Evolutionary conservation across 2,797 vertebrate species (phyloP), one percentile per base, ranked within the genome.

Genomic region (Sphaeramia orbicularis): DNA sequence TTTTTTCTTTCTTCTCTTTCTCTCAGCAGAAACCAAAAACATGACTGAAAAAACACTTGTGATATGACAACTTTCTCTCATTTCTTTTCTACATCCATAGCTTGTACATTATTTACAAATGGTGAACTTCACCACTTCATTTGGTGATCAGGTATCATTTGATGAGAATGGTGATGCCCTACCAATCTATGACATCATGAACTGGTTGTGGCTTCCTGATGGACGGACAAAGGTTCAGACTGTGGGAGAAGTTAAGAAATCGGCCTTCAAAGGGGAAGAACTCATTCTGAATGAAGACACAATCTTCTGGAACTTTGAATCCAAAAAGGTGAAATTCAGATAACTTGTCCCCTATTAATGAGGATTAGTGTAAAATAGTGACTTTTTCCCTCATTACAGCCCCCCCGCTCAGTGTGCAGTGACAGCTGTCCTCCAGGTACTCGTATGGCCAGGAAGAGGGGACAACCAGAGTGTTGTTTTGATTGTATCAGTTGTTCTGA

Each of bases 161-260:
- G 90, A 93, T 57, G 52, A 90, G 27, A 92, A 92, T 40, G 91
- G 89, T 10, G 87, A 92, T 63, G 84, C 86, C 6, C 60, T 91
- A 49, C 86, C 88, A 40, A 86, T 89, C n/a, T 93, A 93, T 61
- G 93, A 93, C 51, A 62, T 94, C 11, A 82, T 93, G 87, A 93
- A 93, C 79, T 85, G 91, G 93, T 27, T 60, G 40, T 80, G 83
- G 70, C 81, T 80, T 14, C 67, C 76, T 10, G 84, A 89, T 55
- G 90, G 90, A 42, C 65, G 51, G 15, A 83, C 74, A 1, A 41
- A 69, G 19, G 21, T 91, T 16, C 80, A 72, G 9, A 86, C 62
- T 43, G 78, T 93, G 0, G 92, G 92, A 6, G 76, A 76, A 11
- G 86, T 91, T 54, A 81, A 93, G 18, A 75, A 78, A 52, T 82